Base-by-base conservation (phyloP, 2,113 vertebrate species). In the Recurvirostra avosetta region DNA sequence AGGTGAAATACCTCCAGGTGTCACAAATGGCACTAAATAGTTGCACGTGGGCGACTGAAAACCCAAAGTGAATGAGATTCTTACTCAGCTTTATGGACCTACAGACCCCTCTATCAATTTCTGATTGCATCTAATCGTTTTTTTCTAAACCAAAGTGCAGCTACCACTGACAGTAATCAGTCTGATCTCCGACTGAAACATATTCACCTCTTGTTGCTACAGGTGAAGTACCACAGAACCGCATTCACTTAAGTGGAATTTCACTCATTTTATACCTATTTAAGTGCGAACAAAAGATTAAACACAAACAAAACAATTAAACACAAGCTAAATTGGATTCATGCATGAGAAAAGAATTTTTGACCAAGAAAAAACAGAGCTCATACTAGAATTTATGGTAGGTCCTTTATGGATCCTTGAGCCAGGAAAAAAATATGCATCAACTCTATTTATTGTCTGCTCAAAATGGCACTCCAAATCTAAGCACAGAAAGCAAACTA, bases 81-180 rank as follows among this genome's bases (percentile, higher is more conserved):
- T 63, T 43, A 70, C n/a, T 40, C 87, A 58, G 59, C 27, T 38
- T 77, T 62, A 40, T 40, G 16, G 22, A 34, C 2, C 16, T 85
- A 49, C 8, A 5, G 15, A 74, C 3, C 2, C 3, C 36, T 77
- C 52, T 70, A 45, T 58, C 10, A 50, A 14, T 40, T 66, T 66
- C 43, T 67, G 45, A 27, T 16, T 56, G 1, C 3, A 17, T 43
- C 34, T 71, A 53, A 78, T 40, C 0, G 2, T 3, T 62, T 74
- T 58, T 45, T 7, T 56, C 26, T 66, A 32, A 90, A 73, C 6
- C 4, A 53, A 77, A 76, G 20, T 1, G 5, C 40, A 86, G 36
- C 38, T 45, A 16, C 32, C 67, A 72, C 4, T 43, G 38, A 58
- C 5, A 59, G 43, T 25, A 8, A 38, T 52, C 26, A 41, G 23